phyloP scores from a whole-genome alignment of 2,113 vertebrate genomes.

The Talpa occidentalis region DNA sequence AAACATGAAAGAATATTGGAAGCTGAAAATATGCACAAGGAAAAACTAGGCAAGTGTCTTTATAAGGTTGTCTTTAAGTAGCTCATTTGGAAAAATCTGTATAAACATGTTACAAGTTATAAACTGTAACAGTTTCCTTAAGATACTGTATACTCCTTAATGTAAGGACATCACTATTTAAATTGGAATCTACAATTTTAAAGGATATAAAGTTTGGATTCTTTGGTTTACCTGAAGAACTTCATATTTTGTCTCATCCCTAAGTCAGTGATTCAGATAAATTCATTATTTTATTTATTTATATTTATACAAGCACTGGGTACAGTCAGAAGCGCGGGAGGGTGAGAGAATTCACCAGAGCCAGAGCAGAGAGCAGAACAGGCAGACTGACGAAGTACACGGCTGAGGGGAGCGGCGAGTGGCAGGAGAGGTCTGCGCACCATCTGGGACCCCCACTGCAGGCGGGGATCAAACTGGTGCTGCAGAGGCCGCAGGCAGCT shows the following conservation, averaged over 20 bases:
- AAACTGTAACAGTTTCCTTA: not conserved
- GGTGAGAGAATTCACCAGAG: no score
- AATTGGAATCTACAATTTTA: not conserved
- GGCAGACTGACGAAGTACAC: no score
- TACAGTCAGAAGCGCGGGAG: no score
- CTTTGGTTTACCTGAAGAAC: constrained; percentile 5
- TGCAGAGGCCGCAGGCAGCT: no score
- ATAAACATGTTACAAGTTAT: not conserved
- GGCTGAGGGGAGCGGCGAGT: no score
- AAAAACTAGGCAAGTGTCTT: not conserved
- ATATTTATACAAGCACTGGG: no score
- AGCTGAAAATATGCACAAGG: not conserved
- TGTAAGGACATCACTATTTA: not conserved
- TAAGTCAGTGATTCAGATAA: not conserved
- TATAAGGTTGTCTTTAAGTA: not conserved
- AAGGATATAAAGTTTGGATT: not conserved
- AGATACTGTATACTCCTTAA: not conserved
- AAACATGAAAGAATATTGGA: not conserved
- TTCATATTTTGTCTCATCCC: constrained; percentile 1
- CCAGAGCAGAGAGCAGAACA: no score
- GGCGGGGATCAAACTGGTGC: no score
- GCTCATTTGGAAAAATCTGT: not conserved
- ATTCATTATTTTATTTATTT: constrained; percentile 9
- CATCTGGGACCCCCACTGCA: no score
- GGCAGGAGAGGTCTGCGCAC: no score